Evolutionary conservation across 2,888 invertebrate species (phyloP).

Genomic region (Conus canariensis): DNA sequence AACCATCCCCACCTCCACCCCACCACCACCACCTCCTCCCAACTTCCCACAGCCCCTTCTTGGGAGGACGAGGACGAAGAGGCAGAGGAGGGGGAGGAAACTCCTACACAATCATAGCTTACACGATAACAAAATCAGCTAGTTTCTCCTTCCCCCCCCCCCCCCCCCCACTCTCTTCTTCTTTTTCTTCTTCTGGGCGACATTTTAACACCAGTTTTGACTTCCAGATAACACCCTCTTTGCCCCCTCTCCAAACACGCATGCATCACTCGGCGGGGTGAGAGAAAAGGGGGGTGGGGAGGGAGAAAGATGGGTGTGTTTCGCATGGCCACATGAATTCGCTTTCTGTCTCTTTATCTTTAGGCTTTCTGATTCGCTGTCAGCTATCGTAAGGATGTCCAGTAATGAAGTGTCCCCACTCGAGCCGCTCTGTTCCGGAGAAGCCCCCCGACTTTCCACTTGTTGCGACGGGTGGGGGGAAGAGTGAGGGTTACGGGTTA

Average conservation of each 20-base stretch:
- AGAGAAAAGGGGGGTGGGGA: no score
- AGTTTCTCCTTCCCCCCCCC: no score
- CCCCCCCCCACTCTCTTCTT: no score
- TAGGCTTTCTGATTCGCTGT: not conserved
- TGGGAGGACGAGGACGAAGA: no score
- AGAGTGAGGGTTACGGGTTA: not conserved
- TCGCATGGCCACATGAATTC: not conserved
- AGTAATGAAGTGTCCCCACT: slow-evolving; percentile 32
- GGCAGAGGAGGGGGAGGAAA: not conserved
- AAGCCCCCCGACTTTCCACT: not conserved
- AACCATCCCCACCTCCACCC: not conserved
- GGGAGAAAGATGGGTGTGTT: not conserved
- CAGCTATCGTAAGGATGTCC: slow-evolving; percentile 10
- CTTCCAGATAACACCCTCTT: not conserved
- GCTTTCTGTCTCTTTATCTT: not conserved
- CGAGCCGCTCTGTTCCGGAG: not conserved
- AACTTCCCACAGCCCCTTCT: no score
- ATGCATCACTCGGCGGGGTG: slow-evolving; percentile 7
- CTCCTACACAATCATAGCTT: slow-evolving; percentile 28
- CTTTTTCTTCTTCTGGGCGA: not conserved
- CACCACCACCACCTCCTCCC: not conserved
- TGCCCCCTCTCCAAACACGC: not conserved
- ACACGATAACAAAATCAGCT: not conserved
- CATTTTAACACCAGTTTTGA: slow-evolving; percentile 19
- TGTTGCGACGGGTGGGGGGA: not conserved